Evolutionary conservation across 2,888 invertebrate species (phyloP).

Genomic region (Sisyra terminalis): DNA sequence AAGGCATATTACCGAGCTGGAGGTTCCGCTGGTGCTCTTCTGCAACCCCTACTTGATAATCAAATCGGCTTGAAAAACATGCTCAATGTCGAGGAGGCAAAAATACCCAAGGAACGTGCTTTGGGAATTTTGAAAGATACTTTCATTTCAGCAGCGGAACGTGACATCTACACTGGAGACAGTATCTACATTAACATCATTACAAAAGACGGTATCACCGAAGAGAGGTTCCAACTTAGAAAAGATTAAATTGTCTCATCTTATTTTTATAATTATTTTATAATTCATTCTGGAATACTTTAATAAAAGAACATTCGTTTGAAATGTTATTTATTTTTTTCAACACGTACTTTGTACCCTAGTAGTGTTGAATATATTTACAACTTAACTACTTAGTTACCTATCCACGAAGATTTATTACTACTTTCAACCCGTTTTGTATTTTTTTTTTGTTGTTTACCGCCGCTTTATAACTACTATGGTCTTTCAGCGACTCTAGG

Average conservation of each 20-base stretch:
- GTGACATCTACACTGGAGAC: slow-evolving; percentile 97
- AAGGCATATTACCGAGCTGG: slow-evolving; percentile 70
- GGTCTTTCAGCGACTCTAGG: no score
- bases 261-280: slow-evolving; percentile 9
- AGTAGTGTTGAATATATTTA: no score
- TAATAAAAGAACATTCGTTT: no score
- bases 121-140: slow-evolving; percentile 80
- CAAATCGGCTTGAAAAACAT: slow-evolving; percentile 86
- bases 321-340: no score
- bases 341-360: no score
- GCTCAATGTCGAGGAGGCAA: slow-evolving; percentile 46
- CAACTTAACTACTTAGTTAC: no score
- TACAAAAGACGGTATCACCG: slow-evolving; percentile 68
- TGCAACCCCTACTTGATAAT: slow-evolving; percentile 92
- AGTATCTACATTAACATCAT: slow-evolving; percentile 71
- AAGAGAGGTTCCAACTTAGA: slow-evolving; percentile 62
- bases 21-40: slow-evolving; percentile 76
- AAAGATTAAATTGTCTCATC: slow-evolving; percentile 52
- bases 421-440: no score
- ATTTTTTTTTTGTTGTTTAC: no score
- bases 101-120: slow-evolving; percentile 55
- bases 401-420: no score
- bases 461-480: no score
- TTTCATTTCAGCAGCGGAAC: slow-evolving; percentile 93
- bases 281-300: no score